Evolutionary conservation across 2,797 vertebrate genomes (phyloP), one percentile per base, ranked within the genome.

Genomic region (Nyctalus aviator): DNA sequence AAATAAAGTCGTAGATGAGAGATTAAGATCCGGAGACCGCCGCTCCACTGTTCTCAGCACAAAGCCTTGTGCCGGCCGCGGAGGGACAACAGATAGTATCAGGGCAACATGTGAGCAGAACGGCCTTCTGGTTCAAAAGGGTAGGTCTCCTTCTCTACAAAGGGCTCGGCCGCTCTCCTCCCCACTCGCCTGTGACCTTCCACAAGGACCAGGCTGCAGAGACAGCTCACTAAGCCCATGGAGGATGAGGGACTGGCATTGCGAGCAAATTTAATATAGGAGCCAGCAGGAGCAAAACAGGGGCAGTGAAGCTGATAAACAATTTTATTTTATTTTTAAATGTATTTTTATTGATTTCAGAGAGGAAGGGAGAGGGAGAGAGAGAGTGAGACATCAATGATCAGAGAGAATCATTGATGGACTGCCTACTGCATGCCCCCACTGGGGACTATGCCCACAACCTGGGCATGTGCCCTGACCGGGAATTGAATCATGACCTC

Each of bases 1-100:
- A 94, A 96, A 95, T 95, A 95, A 95, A 96, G 87, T 89, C 59
- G 5, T 25, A 94, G 92, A 90, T 88, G 55, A 73, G 88, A 93
- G 92, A 94, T 90, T 76, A 77, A 37, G 86, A 91, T 83, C 72
- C 75, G 0, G 55, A n/a, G 46, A 57, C 12, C 2, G 2, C 35
- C 0, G 37, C n/a, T 85, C 46, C 35, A 30, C 77, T 57, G 17
- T 48, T 48, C 17, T 5, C 46, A 50, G 76, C 30, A 82, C 64
- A 81, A 55, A 86, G 75, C 37, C 79, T 44, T 53, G 68, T 73
- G 37, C 48, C 23, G 2, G 14, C 71, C 71, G 5, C 1, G 17
- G 25, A 73, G 8, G 73, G 27, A 32, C 32, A 18, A 37, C 18
- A 68, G 90, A 84, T 73, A 21, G 11, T 50, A 89, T 83, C 92